These are phyloP conservation scores for Achatina immaculata DNA, from an alignment of 1,140 invertebrate species.

Conservation along the genomic window DNA sequence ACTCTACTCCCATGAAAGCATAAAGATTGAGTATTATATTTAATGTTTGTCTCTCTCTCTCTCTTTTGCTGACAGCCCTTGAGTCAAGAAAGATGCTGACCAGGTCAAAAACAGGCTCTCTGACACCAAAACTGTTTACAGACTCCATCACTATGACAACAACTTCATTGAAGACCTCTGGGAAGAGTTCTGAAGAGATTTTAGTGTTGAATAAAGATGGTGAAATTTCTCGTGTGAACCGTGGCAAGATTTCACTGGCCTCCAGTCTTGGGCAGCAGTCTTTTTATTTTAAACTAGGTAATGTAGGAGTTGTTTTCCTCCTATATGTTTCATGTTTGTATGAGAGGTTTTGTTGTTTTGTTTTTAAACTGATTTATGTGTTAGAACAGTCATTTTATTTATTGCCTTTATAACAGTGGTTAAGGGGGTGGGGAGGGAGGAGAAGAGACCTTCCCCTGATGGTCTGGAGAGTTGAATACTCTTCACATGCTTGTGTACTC, in stretches of 20 bases:
- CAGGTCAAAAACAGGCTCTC: slow-evolving; percentile 81
- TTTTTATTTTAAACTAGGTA: slow-evolving; percentile 62
- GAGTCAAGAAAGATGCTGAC: slow-evolving; percentile 75
- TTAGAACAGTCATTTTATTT: too few relatives aligned
- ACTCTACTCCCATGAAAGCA: too few relatives aligned
- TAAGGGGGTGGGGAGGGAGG: too few relatives aligned
- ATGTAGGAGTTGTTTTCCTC: background rate
- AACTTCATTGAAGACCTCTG: slow-evolving; percentile 54
- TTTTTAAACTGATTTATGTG: too few relatives aligned
- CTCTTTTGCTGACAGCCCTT: too few relatives aligned
- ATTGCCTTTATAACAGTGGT: too few relatives aligned
- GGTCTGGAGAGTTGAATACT: too few relatives aligned
- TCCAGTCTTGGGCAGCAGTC: slow-evolving; percentile 47
- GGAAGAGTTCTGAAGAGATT: slow-evolving; percentile 60
- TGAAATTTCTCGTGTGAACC: slow-evolving; percentile 77
- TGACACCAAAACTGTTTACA: slow-evolving; percentile 74
- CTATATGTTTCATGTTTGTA: background rate
- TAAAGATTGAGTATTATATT: too few relatives aligned
- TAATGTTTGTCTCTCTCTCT: too few relatives aligned
- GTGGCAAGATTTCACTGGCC: slow-evolving; percentile 77
- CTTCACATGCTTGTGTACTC: too few relatives aligned
- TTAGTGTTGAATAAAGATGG: slow-evolving; percentile 72
- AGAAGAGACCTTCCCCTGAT: too few relatives aligned
- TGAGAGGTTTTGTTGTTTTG: background rate
- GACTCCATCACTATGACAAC: slow-evolving; percentile 66